Percentiles rank a stretch among this genome's conserved stretches.
Conservation (phyloP, 2,888 invertebrate genomes). For the Ochropleura plecta region DNA sequence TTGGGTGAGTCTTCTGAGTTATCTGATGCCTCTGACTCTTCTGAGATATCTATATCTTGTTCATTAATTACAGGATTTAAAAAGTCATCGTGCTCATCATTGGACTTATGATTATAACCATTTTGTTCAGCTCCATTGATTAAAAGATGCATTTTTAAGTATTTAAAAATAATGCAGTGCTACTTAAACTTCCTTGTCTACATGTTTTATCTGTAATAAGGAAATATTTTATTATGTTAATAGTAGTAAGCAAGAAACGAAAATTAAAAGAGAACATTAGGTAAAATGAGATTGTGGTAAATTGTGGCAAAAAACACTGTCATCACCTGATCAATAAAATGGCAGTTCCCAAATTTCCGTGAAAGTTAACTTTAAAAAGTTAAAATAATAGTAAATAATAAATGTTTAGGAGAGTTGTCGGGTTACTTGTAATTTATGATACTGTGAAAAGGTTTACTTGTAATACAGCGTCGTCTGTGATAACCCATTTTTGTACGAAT, state of each 20-base stretch:
- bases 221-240: too few relatives aligned
- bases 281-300: background rate
- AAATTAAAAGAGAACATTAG: background rate
- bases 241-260: background rate
- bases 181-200: slow-evolving; percentile 1
- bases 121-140: background rate
- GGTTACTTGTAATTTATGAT: background rate
- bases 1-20: background rate
- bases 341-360: too few relatives aligned
- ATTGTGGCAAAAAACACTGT: too few relatives aligned
- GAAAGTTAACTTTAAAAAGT: background rate
- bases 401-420: background rate
- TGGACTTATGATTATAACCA: background rate
- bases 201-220: slow-evolving; percentile 28
- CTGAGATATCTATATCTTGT: background rate
- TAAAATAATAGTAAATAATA: background rate
- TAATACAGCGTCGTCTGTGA: background rate
- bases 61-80: background rate
- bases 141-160: slow-evolving; percentile 14
- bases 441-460: background rate
- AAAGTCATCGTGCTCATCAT: background rate
- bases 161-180: background rate
- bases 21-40: background rate
- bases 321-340: too few relatives aligned
- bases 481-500: too few relatives aligned